Evolutionary conservation across 2,797 vertebrate genomes (phyloP).

Genomic region (Sebastes itinus): DNA sequence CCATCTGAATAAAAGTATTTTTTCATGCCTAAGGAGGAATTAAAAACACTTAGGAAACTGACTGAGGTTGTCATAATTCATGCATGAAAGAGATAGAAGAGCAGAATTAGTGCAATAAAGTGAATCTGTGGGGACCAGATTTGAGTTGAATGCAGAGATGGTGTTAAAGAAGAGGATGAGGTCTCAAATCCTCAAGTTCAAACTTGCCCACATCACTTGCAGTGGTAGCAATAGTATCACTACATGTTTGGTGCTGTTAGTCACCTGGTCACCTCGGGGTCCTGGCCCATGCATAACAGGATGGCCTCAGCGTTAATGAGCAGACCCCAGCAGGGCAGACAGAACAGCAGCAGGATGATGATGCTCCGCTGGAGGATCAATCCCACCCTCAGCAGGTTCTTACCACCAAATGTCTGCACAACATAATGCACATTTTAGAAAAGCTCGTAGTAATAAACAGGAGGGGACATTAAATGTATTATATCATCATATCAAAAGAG

Average conservation of each 20-base stretch:
- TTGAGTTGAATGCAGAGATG: background rate
- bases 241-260: background rate
- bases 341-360: constrained; percentile 89
- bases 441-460: background rate
- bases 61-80: background rate
- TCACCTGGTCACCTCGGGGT: constrained; percentile 88
- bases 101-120: background rate
- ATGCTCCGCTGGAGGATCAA: constrained; percentile 87
- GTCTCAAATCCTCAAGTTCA: constrained; percentile 20
- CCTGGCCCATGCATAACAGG: constrained; percentile 85
- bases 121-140: background rate
- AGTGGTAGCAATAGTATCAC: background rate
- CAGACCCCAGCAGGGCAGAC: constrained; percentile 91
- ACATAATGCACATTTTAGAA: constrained; percentile 3
- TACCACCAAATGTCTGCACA: constrained; percentile 88
- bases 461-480: background rate
- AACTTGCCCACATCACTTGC: constrained; percentile 74
- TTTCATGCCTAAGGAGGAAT: no score
- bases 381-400: constrained; percentile 88
- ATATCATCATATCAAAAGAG: background rate
- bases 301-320: constrained; percentile 88
- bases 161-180: background rate
- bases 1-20: no score
- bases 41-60: background rate
- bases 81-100: background rate